Percentiles rank a stretch among this genome's conserved stretches.
Conservation (phyloP, 1,140 invertebrate genomes). For the Notospermus geniculatus region DNA sequence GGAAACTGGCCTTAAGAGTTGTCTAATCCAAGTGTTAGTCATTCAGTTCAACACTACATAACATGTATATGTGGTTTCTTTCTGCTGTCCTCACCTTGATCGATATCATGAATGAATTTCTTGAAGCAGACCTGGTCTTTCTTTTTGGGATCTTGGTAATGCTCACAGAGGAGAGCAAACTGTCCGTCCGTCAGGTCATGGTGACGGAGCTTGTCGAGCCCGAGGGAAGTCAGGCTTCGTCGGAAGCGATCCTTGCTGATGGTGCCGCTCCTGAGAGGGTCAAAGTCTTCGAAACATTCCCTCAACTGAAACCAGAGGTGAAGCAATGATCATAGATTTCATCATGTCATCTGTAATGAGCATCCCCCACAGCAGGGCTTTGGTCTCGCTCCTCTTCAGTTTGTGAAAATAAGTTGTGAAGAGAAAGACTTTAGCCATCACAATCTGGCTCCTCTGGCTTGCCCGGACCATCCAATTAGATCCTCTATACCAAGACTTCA, state of each 20-base stretch:
- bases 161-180: conserved; percentile 38
- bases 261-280: conserved; percentile 46
- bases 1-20: too few species aligned
- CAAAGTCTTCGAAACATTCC: conserved; percentile 53
- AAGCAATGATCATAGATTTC: too few species aligned
- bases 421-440: too few species aligned
- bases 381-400: too few species aligned
- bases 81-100: conserved; percentile 39
- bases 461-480: too few species aligned
- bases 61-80: too few species aligned
- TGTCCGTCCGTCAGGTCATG: conserved; percentile 50
- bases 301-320: conserved; percentile 31
- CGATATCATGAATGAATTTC: conserved; percentile 50
- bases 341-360: too few species aligned
- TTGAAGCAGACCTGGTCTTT: conserved; percentile 47
- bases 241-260: conserved; percentile 51
- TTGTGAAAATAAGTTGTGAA: too few species aligned
- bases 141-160: conserved; percentile 44
- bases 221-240: conserved; percentile 44
- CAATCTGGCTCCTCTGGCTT: too few species aligned
- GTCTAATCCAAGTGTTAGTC: neutral
- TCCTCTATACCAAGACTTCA: too few species aligned
- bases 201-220: conserved; percentile 49
- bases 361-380: too few species aligned
- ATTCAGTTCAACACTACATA: neutral